Evolutionary conservation across 2,113 vertebrate genomes (phyloP).

Genomic region (Beaufortia kweichowensis): DNA sequence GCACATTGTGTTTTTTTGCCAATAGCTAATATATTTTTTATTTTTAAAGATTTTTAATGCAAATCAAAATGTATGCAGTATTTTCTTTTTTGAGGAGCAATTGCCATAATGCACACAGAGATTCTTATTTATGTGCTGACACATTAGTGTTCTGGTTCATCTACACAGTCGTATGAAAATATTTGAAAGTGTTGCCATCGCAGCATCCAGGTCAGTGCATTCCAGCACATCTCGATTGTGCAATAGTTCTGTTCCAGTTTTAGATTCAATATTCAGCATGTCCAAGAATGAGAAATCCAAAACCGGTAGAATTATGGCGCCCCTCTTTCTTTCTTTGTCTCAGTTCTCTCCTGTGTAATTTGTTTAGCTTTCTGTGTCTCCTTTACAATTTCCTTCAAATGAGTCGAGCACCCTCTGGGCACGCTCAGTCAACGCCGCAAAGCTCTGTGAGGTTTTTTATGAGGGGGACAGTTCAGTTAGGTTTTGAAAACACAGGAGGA

Average conservation of each 20-base stretch:
- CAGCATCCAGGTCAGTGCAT: slow-evolving; percentile 8
- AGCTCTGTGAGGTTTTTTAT: slow-evolving; percentile 34
- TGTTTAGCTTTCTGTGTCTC: slow-evolving; percentile 67
- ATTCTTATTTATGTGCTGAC: neutral
- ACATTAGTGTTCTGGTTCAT: neutral
- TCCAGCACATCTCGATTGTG: slow-evolving; percentile 47
- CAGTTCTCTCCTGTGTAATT: slow-evolving; percentile 59
- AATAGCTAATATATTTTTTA: too few relatives aligned
- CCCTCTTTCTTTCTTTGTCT: slow-evolving; percentile 38
- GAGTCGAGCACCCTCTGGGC: slow-evolving; percentile 57
- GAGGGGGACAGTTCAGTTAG: too few relatives aligned
- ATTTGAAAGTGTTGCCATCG: slow-evolving; percentile 28
- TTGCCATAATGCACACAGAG: neutral
- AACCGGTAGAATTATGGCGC: slow-evolving; percentile 47
- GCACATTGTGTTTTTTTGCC: too few relatives aligned
- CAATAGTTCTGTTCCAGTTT: slow-evolving; percentile 52
- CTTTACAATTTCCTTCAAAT: slow-evolving; percentile 58
- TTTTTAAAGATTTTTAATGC: too few relatives aligned
- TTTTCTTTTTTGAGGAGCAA: too few relatives aligned
- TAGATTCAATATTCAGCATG: slow-evolving; percentile 55
- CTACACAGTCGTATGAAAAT: slow-evolving; percentile 5
- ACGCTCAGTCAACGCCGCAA: slow-evolving; percentile 39
- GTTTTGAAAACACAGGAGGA: too few relatives aligned
- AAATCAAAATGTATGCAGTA: too few relatives aligned
- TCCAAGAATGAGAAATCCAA: slow-evolving; percentile 50